Conservation (phyloP, 2,888 invertebrate genomes). For the Helobdella robusta region DNA sequence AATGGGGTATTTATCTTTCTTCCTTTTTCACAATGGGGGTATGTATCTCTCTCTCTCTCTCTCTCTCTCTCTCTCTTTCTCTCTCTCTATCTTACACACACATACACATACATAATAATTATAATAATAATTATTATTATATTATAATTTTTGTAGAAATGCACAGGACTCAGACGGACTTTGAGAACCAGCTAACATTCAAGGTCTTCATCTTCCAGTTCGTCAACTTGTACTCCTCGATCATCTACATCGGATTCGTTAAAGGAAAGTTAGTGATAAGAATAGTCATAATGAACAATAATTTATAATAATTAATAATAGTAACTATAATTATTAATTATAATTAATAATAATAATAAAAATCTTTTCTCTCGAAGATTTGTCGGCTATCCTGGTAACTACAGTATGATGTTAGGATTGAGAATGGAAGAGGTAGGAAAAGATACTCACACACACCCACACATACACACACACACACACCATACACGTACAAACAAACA, state of each 20-base stretch:
- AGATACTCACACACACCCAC: too few species aligned
- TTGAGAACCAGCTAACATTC: slow-evolving; percentile 49
- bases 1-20: slow-evolving; percentile 51
- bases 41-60: neutral
- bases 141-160: slow-evolving; percentile 42
- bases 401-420: slow-evolving; percentile 52
- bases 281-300: neutral
- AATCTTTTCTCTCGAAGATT: slow-evolving; percentile 38
- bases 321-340: neutral
- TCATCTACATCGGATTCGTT: slow-evolving; percentile 50
- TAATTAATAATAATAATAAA: neutral
- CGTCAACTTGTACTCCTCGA: slow-evolving; percentile 51
- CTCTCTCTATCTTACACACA: neutral
- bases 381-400: slow-evolving; percentile 54
- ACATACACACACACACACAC: too few species aligned
- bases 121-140: neutral
- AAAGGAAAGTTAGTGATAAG: slow-evolving; percentile 47
- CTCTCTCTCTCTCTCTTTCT: neutral
- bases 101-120: neutral
- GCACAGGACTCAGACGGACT: slow-evolving; percentile 50
- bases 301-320: neutral
- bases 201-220: slow-evolving; percentile 51
- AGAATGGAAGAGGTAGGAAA: slow-evolving; percentile 55
- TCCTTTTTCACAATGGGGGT: neutral
- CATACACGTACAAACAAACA: too few species aligned